Conservation (phyloP, 1,140 invertebrate species). For the Zaprionus gabonicus region DNA sequence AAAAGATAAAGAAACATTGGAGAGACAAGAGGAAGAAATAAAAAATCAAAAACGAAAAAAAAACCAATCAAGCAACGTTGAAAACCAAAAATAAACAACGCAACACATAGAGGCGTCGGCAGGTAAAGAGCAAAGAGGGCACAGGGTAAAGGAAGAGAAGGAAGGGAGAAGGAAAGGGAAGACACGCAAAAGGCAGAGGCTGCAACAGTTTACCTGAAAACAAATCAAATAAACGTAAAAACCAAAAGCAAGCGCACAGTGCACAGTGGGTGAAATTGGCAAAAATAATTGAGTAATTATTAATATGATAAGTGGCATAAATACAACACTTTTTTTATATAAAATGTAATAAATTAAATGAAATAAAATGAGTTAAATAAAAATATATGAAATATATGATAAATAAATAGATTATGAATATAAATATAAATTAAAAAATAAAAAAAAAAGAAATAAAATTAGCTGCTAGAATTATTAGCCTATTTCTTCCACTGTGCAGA, state of each 20-base stretch:
- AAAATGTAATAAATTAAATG: background rate
- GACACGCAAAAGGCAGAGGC: constrained; percentile 65
- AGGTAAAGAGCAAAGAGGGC: constrained; percentile 64
- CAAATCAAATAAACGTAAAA: constrained; percentile 76
- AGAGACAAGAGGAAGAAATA: constrained; percentile 34
- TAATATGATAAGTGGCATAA: background rate
- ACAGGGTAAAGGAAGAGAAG: background rate
- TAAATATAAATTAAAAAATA: background rate
- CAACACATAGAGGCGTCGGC: constrained; percentile 42
- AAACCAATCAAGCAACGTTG: constrained; percentile 79
- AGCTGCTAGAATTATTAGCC: background rate
- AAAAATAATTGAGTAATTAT: constrained; percentile 1
- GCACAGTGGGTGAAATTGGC: constrained; percentile 1
- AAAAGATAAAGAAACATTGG: constrained; percentile 67
- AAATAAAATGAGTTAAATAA: background rate
- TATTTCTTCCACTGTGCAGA: background rate
- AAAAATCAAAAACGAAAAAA: constrained; percentile 54
- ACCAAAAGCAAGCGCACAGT: constrained; percentile 18
- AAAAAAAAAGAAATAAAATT: background rate
- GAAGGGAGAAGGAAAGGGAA: constrained; percentile 19
- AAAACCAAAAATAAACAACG: constrained; percentile 82
- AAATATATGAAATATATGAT: background rate
- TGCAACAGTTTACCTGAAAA: constrained; percentile 80
- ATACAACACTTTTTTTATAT: background rate
- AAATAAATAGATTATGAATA: background rate